Conservation (phyloP, 2,797 vertebrate genomes). For the Melopsittacus undulatus region DNA sequence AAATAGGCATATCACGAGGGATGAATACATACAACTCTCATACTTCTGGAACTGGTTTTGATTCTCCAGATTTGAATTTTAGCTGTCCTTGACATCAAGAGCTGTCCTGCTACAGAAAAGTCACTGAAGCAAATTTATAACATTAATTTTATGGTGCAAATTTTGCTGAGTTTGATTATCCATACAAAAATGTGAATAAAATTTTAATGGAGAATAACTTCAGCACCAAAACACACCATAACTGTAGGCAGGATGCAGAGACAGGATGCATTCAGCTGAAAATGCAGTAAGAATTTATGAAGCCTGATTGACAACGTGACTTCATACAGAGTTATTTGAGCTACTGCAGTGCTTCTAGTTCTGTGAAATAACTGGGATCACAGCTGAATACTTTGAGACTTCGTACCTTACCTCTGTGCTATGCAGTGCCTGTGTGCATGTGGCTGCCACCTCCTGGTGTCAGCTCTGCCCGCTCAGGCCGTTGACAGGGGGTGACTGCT, state of each 20-base stretch:
- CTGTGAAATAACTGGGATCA: background rate
- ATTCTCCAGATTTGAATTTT: conserved; percentile 12
- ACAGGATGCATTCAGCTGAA: background rate
- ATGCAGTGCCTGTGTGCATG: accelerated
- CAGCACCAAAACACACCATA: background rate
- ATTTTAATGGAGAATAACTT: background rate
- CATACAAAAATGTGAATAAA: background rate
- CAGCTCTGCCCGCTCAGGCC: background rate
- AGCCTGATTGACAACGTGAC: background rate
- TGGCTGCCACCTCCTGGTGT: conserved; percentile 16
- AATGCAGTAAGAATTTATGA: background rate
- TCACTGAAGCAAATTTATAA: background rate
- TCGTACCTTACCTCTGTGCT: accelerated
- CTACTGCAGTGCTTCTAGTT: background rate
- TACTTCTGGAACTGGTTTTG: background rate
- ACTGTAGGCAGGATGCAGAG: background rate
- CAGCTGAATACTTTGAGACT: background rate
- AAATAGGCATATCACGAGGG: background rate
- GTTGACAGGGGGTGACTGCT: background rate
- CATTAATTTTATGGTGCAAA: background rate
- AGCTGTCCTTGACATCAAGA: background rate
- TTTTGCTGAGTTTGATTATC: background rate
- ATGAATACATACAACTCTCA: background rate
- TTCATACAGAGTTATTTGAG: background rate
- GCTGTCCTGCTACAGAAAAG: background rate